Evolutionary conservation across 2,113 vertebrate species (phyloP), one percentile per base, ranked within the genome.

Genomic region (Poeciliopsis turrubarensis): DNA sequence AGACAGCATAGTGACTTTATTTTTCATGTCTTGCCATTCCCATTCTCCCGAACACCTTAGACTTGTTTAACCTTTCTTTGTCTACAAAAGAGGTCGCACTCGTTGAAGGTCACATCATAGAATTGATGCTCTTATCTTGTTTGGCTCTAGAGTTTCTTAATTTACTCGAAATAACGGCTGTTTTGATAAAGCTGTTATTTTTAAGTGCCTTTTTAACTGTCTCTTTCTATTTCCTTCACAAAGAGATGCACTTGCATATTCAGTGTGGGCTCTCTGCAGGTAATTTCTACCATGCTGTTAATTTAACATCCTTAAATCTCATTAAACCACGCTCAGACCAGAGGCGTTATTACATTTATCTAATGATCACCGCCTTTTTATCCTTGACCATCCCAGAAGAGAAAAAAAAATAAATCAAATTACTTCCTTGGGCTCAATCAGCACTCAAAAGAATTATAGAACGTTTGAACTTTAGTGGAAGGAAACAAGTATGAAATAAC

Each of bases 261-360:
- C 51, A 57, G 51, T 57, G 51, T n/a, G 51, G 51, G 51, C 7
- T 57, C 51, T 57, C 22, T n/a, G 51, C 25, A 57, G 51, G 51
- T 57, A n/a, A 57, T 57, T 57, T 57, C 51, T 57, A 17, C 22
- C 19, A 57, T 57, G 51, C 51, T 57, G 44, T 11, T 25, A n/a
- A 57, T 57, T 57, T 25, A 57, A 57, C 51, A 57, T 57, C 51
- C 51, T 57, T 57, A 57, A 57, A 57, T 57, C 51, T 57, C 51
- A 57, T 57, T 57, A 57, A 57, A 57, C 8, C 51, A 57, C 25
- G 25, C 51, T 10, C 25, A 25, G 51, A 57, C 51, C 51, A 57
- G 22, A 57, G 51, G 51, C 22, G 25, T 57, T 57, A 57, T 57
- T 57, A n/a, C 25, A 57, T 9, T 57, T 57, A 57, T 57, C 51